Evolutionary conservation across 2,888 invertebrate species (phyloP).

Genomic region (Selenia dentaria): DNA sequence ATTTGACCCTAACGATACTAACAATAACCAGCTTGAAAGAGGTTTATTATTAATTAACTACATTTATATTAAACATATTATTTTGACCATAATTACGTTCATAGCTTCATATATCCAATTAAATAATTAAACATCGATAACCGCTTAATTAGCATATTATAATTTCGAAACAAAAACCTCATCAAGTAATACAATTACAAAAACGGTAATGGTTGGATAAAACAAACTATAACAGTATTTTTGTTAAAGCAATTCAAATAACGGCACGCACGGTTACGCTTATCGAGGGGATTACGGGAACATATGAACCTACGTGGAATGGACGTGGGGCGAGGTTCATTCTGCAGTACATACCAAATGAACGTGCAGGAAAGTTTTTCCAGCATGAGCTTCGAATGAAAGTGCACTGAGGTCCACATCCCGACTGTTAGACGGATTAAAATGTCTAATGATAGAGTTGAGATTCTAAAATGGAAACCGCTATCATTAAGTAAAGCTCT

Average conservation of each 20-base stretch:
- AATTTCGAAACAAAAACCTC: slow-evolving; percentile 35
- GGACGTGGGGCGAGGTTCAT: slow-evolving; percentile 29
- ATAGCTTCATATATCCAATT: too few relatives aligned
- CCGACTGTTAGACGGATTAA: too few relatives aligned
- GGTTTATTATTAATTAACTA: too few relatives aligned
- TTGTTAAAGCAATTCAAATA: slow-evolving; percentile 69
- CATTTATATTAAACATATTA: too few relatives aligned
- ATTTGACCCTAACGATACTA: too few relatives aligned
- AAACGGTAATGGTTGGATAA: slow-evolving; percentile 49
- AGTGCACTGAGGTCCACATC: too few relatives aligned
- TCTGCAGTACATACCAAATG: neutral
- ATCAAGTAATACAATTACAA: slow-evolving; percentile 44
- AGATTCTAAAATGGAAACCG: too few relatives aligned
- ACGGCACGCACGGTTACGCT: slow-evolving; percentile 70
- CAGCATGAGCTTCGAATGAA: too few relatives aligned
- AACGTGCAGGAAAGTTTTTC: neutral
- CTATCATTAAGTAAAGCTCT: too few relatives aligned
- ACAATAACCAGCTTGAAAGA: too few relatives aligned
- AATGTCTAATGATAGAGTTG: too few relatives aligned
- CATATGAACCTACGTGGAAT: slow-evolving; percentile 49
- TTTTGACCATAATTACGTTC: too few relatives aligned
- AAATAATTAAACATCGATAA: slow-evolving; percentile 2
- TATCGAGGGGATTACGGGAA: slow-evolving; percentile 70
- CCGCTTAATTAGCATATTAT: slow-evolving; percentile 19
- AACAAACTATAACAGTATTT: slow-evolving; percentile 59